These are phyloP conservation scores for Hemicordylus capensis DNA, from an alignment of 2,113 vertebrate genomes.

Conservation along the genomic window DNA sequence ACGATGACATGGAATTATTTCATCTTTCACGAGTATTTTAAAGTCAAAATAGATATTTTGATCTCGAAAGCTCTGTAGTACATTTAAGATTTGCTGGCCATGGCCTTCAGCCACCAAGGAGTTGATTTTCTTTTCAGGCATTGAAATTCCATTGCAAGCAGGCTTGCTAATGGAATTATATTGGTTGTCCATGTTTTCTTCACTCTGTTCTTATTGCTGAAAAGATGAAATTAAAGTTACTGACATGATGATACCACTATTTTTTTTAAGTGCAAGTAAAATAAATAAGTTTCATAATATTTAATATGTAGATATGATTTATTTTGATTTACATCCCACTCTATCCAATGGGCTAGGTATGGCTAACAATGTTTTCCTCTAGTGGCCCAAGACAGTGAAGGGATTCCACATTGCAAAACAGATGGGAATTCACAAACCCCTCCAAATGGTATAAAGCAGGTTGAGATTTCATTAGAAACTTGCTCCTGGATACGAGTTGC, in stretches of 20 bases:
- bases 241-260: slow-evolving; percentile 23
- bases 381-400: background rate
- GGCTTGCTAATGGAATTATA: slow-evolving; percentile 66
- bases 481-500: background rate
- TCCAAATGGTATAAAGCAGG: background rate
- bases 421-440: background rate
- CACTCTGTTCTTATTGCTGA: slow-evolving; percentile 61
- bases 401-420: background rate
- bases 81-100: slow-evolving; percentile 87
- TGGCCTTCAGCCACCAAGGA: slow-evolving; percentile 87
- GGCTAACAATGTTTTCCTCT: no score
- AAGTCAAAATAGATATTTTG: slow-evolving; percentile 92
- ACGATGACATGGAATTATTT: slow-evolving; percentile 89
- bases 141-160: slow-evolving; percentile 78
- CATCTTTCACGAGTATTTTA: slow-evolving; percentile 87
- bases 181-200: slow-evolving; percentile 77
- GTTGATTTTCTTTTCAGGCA: slow-evolving; percentile 77
- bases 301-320: slow-evolving; percentile 12
- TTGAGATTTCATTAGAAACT: background rate
- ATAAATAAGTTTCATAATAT: slow-evolving; percentile 22
- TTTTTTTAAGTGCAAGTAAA: no score
- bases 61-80: slow-evolving; percentile 89
- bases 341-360: no score
- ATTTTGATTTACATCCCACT: no score
- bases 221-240: slow-evolving; percentile 53